A percentile compares a stretch with the other conserved stretches of the same genome.
Conservation (phyloP, 2,113 vertebrate species). For the Astur gentilis region DNA sequence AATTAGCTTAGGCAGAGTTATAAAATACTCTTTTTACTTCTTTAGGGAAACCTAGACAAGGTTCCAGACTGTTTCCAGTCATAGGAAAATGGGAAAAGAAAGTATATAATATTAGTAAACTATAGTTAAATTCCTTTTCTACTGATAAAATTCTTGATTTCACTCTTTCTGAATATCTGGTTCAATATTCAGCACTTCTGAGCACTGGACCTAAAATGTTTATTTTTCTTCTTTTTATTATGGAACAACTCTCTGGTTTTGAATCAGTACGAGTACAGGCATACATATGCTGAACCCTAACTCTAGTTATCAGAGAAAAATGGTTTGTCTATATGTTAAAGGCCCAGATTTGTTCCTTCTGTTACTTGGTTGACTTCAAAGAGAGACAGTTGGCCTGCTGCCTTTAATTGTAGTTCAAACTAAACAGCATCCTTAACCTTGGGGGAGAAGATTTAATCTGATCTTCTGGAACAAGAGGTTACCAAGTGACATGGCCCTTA, state of each 20-base stretch:
- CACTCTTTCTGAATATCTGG: neutral
- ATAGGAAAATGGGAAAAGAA: neutral
- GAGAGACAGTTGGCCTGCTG: neutral
- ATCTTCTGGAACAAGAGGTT: neutral
- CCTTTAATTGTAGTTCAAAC: slow-evolving; percentile 42
- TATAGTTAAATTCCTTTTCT: neutral
- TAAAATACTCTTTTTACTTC: neutral
- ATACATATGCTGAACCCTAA: neutral
- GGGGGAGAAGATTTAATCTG: slow-evolving; percentile 19
- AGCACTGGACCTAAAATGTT: neutral
- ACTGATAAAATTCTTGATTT: neutral
- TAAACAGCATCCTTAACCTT: neutral
- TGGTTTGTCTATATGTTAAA: neutral
- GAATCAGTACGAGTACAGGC: neutral
- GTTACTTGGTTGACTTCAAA: slow-evolving; percentile 49
- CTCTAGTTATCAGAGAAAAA: neutral
- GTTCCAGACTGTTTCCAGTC: neutral
- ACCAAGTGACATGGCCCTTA: neutral
- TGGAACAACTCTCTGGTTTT: neutral
- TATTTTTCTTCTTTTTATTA: neutral
- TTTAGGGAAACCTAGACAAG: neutral
- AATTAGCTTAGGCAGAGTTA: neutral
- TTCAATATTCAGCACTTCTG: neutral
- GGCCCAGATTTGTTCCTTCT: slow-evolving; percentile 24
- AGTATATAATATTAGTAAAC: neutral